phyloP scores from a whole-genome alignment of 1,140 invertebrate genomes.

The Lerema accius region DNA sequence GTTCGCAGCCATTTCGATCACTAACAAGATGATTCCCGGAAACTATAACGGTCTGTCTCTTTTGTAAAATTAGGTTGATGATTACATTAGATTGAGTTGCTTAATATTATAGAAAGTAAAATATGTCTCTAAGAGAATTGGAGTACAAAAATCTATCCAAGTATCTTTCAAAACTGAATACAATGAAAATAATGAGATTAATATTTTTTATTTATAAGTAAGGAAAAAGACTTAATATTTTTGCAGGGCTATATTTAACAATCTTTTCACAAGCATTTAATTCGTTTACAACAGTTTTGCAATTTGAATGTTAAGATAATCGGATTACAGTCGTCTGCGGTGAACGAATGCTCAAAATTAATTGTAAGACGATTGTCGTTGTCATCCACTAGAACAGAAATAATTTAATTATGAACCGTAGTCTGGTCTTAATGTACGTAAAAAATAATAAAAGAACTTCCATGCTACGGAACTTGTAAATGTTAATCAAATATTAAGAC shows the following conservation, averaged over 20 bases:
- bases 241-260: too few relatives aligned
- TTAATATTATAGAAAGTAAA: too few relatives aligned
- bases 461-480: neutral
- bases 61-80: constrained; percentile 60
- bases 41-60: constrained; percentile 66
- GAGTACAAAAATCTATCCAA: too few relatives aligned
- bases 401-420: constrained; percentile 45
- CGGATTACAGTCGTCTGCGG: constrained; percentile 49
- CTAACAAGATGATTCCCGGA: constrained; percentile 68
- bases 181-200: too few relatives aligned
- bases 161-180: too few relatives aligned
- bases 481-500: neutral
- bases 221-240: too few relatives aligned
- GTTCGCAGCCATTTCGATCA: constrained; percentile 63
- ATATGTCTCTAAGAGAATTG: too few relatives aligned
- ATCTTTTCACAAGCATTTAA: constrained; percentile 18
- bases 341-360: constrained; percentile 54
- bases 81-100: too few relatives aligned
- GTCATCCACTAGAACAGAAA: constrained; percentile 54
- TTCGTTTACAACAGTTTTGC: constrained; percentile 40
- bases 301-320: constrained; percentile 49
- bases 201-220: too few relatives aligned
- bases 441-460: too few relatives aligned
- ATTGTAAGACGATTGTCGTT: constrained; percentile 67
- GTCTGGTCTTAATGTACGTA: neutral